These are phyloP conservation scores for Nematostella vectensis DNA, from an alignment of 92 coral and sea anemone species.

Conservation along the genomic window DNA sequence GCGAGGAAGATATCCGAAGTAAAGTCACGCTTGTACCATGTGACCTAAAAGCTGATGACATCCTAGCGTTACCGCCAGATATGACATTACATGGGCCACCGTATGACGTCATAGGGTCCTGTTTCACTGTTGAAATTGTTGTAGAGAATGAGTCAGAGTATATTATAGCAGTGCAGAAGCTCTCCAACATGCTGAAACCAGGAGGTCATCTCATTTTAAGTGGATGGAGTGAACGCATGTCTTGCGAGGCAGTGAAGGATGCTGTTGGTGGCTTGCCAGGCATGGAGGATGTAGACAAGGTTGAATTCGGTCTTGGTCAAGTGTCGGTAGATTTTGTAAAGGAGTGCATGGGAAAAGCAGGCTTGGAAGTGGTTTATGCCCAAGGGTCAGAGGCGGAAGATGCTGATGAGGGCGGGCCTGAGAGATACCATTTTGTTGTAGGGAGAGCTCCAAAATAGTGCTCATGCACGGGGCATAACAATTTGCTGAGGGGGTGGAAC, in stretches of 20 bases:
- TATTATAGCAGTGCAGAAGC: background rate
- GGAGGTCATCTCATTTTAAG: slow-evolving; percentile 6
- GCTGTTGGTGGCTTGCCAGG: background rate
- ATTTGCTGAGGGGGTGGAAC: no score
- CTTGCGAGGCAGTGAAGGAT: background rate
- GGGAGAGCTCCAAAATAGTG: slow-evolving; percentile 4
- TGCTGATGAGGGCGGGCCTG: background rate
- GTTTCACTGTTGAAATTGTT: slow-evolving; percentile 1
- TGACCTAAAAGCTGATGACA: slow-evolving; percentile 2
- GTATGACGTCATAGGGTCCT: slow-evolving; percentile 13
- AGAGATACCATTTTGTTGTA: slow-evolving; percentile 1
- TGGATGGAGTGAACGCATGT: background rate
- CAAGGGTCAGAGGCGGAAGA: background rate
- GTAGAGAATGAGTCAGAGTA: slow-evolving; percentile 8
- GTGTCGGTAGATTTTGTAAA: background rate
- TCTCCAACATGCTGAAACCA: background rate
- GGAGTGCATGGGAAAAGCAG: slow-evolving; percentile 1
- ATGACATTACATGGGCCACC: slow-evolving; percentile 3
- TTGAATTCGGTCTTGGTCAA: background rate
- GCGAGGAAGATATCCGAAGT: background rate
- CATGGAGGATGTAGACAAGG: background rate
- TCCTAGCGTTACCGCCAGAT: slow-evolving; percentile 2
- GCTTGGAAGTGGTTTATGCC: background rate
- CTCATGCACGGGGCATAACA: no score
- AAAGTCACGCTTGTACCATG: slow-evolving; percentile 16